These are phyloP conservation scores for Latrodectus geometricus DNA, from an alignment of 1,140 invertebrate genomes.

Conservation along the genomic window DNA sequence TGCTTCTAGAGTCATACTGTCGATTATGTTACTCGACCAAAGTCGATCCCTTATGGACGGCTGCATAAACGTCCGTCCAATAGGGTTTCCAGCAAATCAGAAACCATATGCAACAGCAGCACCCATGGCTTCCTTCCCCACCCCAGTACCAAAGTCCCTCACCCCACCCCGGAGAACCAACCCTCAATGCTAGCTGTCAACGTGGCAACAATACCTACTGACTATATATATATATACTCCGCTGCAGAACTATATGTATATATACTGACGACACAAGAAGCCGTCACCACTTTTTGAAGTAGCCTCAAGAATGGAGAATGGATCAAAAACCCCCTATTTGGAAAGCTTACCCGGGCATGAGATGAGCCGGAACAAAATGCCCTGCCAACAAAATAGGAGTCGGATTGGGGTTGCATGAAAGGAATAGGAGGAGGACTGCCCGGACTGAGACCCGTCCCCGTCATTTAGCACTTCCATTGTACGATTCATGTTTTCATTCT, in stretches of 20 bases:
- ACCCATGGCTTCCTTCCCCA: background rate
- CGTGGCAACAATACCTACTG: background rate
- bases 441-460: background rate
- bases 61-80: no score
- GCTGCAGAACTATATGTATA: background rate
- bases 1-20: no score
- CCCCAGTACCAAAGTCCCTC: background rate
- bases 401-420: background rate
- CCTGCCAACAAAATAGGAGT: background rate
- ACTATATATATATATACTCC: background rate
- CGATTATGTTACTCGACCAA: no score
- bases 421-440: no score
- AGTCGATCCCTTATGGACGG: no score
- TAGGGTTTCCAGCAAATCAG: slow-evolving; percentile 1
- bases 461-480: slow-evolving; percentile 29
- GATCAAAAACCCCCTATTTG: background rate
- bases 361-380: slow-evolving; percentile 16
- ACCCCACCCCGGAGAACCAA: no score
- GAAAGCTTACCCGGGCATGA: background rate
- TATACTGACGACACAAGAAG: slow-evolving; percentile 12
- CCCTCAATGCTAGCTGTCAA: background rate
- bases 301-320: background rate
- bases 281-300: background rate
- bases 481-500: slow-evolving; percentile 14
- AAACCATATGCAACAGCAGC: background rate